Conservation (phyloP, 2,888 invertebrate species). For the Agonopterix arenella region DNA sequence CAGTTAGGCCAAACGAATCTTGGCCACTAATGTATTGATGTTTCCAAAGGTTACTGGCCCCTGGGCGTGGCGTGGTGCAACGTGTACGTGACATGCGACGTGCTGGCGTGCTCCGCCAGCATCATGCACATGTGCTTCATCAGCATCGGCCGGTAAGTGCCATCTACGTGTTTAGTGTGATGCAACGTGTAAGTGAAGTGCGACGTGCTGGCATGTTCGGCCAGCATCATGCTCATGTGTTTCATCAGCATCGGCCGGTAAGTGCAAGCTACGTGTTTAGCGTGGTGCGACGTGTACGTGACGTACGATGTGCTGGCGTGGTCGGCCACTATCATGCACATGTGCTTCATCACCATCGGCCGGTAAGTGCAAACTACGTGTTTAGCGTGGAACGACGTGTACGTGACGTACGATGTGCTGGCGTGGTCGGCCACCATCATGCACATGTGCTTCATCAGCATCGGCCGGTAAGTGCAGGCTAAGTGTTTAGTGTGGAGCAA, state of each 20-base stretch:
- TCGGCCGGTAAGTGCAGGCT: slow-evolving; percentile 84
- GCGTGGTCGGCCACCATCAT: slow-evolving; percentile 97
- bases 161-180: slow-evolving; percentile 68
- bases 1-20: too few species aligned
- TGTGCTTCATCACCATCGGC: slow-evolving; percentile 89
- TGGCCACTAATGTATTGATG: background rate
- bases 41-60: slow-evolving; percentile 91
- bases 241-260: slow-evolving; percentile 92
- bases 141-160: slow-evolving; percentile 86
- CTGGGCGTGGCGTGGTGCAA: slow-evolving; percentile 95
- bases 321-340: slow-evolving; percentile 96
- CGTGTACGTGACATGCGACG: slow-evolving; percentile 2
- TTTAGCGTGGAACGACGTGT: slow-evolving; percentile 90
- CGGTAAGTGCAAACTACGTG: too few species aligned
- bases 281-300: slow-evolving; percentile 95
- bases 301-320: slow-evolving; percentile 98
- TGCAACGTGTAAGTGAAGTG: slow-evolving; percentile 97
- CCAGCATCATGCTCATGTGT: slow-evolving; percentile 97
- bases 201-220: slow-evolving; percentile 96
- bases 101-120: too few species aligned
- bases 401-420: slow-evolving; percentile 96
- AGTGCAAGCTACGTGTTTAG: slow-evolving; percentile 7
- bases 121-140: slow-evolving; percentile 89
- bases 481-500: too few species aligned
- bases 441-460: slow-evolving; percentile 95